These are phyloP conservation scores for Empis stercorea DNA, from an alignment of 2,888 invertebrate genomes.

Conservation along the genomic window DNA sequence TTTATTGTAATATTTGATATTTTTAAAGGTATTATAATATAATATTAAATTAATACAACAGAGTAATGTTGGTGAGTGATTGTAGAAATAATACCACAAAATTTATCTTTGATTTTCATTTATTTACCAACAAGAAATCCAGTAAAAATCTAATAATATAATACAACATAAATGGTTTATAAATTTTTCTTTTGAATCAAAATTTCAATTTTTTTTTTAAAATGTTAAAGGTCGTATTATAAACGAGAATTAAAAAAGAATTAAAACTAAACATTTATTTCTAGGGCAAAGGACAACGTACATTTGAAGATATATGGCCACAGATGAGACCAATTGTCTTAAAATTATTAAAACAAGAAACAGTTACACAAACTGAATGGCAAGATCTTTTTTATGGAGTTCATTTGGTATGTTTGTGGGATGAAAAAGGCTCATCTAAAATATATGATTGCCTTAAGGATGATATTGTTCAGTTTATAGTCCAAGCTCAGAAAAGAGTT, in stretches of 20 bases:
- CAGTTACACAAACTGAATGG: slow-evolving; percentile 91
- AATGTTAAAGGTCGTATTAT: slow-evolving; percentile 5
- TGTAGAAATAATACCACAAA: too few species aligned
- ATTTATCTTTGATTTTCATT: too few species aligned
- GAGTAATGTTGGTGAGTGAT: too few species aligned
- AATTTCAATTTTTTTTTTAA: too few species aligned
- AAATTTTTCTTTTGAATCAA: too few species aligned
- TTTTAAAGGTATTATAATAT: too few species aligned
- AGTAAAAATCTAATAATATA: too few species aligned
- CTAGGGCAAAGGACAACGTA: slow-evolving; percentile 54
- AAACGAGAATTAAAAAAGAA: background rate
- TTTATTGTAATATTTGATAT: too few species aligned
- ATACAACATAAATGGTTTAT: too few species aligned
- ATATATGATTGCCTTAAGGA: slow-evolving; percentile 78
- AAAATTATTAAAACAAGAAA: slow-evolving; percentile 85
- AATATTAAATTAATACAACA: too few species aligned
- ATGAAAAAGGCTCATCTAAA: slow-evolving; percentile 85
- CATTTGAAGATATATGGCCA: slow-evolving; percentile 96
- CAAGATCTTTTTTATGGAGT: slow-evolving; percentile 94
- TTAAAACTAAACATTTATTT: slow-evolving; percentile 1
- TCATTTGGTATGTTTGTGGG: slow-evolving; percentile 93
- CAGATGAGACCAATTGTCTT: slow-evolving; percentile 86
- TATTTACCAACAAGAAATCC: too few species aligned
- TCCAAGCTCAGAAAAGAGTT: slow-evolving; percentile 81
- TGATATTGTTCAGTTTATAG: slow-evolving; percentile 88